Conservation (phyloP, 2,888 invertebrate species). For the Clanis bilineata region DNA sequence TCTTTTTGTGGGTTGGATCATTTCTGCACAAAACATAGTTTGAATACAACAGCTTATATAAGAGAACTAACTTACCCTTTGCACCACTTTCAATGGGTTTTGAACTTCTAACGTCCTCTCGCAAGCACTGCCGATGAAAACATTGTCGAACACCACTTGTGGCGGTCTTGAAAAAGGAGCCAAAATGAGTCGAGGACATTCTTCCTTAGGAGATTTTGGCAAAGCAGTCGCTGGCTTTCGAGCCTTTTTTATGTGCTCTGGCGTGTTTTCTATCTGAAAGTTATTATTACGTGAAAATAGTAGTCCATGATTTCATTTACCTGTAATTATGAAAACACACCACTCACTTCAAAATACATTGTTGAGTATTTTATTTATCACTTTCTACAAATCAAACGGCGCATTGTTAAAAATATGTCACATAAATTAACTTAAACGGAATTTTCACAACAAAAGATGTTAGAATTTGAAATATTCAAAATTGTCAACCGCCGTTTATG, state of each 20-base stretch:
- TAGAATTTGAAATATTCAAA: constrained; percentile 29
- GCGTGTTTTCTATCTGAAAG: constrained; percentile 74
- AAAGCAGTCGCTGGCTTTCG: constrained; percentile 42
- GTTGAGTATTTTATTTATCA: constrained; percentile 10
- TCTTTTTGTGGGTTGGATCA: not conserved
- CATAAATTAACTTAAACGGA: constrained; percentile 1
- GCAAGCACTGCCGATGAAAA: constrained; percentile 80
- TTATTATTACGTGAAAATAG: not conserved
- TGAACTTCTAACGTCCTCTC: constrained; percentile 79
- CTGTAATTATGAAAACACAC: not conserved
- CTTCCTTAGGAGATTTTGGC: constrained; percentile 61
- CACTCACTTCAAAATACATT: constrained; percentile 64
- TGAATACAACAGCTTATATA: not conserved
- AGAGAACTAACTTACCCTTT: constrained; percentile 52
- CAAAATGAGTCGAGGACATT: constrained; percentile 78
- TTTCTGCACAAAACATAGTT: not conserved
- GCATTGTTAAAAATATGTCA: not conserved
- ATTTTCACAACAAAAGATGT: not conserved
- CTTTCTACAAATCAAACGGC: not conserved
- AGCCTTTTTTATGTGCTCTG: constrained; percentile 63
- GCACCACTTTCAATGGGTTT: constrained; percentile 78
- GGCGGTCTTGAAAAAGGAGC: constrained; percentile 86
- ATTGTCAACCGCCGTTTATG: constrained; percentile 23
- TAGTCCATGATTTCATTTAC: not conserved
- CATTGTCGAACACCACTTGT: constrained; percentile 86